Base-by-base conservation (phyloP, 1,140 invertebrate genomes). In the Platyura marginata region DNA sequence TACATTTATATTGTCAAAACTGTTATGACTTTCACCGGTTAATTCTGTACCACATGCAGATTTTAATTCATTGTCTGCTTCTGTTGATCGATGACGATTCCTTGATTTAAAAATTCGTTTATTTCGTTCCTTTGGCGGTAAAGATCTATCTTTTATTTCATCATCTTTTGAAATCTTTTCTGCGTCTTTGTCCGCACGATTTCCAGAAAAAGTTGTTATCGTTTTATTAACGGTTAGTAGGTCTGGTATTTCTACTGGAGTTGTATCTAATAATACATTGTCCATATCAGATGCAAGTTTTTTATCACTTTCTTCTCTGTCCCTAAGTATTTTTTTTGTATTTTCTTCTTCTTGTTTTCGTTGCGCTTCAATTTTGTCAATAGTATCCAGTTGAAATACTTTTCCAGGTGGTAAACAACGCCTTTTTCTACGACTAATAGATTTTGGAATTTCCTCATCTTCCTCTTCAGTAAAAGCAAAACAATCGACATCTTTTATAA, bases 381-480 rank as follows among this genome's bases (percentile, higher is more conserved):
- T 38, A 11, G 16, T 38, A 3, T 38, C n/a, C 16, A 38, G 19
- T 38, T 38, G 15, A 38, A 38, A 38, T 2, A 38, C 36, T 38
- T 38, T 38, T 21, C 16, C 36, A 6, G 36, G 36, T 10, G 36
- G 36, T 20, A 38, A 13, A 11, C 32, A 34, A 13, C 32, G 32
- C 19, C 36, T n/a, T 38, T 38, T 38, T 3, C 36, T n/a, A 20
- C 36, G 36, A 38, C 19, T 38, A 5, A 38, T 18, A 18, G 20
- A 11, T 20, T 38, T 9, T 13, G 36, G 36, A 10, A 21, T 6
- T 21, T 38, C 20, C 40, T 19, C 20, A 44, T 70, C 68, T 53
- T 69, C 67, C 44, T 68, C 64, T 44, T 71, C 67, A 53, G 68
- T 65, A 57, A 70, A 71, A 46, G 70, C 69, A 50, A 70, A 71